These are phyloP conservation scores for Hanleya hanleyi DNA, from an alignment of 2,888 invertebrate species.

Conservation along the genomic window DNA sequence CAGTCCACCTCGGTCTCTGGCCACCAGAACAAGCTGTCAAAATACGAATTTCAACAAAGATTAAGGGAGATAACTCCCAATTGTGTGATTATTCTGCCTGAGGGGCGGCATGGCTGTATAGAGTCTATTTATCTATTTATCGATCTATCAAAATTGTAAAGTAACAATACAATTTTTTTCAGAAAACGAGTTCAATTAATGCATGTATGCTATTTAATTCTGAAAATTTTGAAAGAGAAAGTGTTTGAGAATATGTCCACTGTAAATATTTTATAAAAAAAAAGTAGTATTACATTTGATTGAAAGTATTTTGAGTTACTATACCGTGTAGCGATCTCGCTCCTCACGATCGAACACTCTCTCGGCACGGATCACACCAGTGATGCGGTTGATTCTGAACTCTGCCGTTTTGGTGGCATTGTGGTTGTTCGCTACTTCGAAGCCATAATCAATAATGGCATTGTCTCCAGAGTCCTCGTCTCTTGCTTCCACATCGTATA, in stretches of 20 bases:
- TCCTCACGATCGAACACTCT: conserved; percentile 80
- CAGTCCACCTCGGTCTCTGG: conserved; percentile 45
- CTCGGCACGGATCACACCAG: conserved; percentile 87
- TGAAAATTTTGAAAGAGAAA: neutral
- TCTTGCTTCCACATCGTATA: conserved; percentile 86
- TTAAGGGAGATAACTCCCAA: neutral
- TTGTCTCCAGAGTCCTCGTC: conserved; percentile 89
- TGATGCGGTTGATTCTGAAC: conserved; percentile 84
- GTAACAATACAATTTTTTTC: neutral
- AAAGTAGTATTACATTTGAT: neutral
- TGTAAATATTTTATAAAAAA: neutral
- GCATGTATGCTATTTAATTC: neutral
- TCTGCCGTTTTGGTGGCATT: conserved; percentile 87
- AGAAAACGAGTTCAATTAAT: neutral
- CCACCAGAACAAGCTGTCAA: conserved; percentile 48
- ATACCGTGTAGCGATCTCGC: conserved; percentile 56
- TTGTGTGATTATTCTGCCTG: neutral
- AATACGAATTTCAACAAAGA: neutral
- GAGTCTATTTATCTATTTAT: no score
- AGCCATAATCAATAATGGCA: conserved; percentile 87
- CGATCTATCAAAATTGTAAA: no score
- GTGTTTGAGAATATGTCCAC: neutral
- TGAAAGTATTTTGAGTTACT: conserved; percentile 19
- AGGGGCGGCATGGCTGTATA: no score
- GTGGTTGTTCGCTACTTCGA: conserved; percentile 78